Base-by-base conservation (phyloP, 92 coral and sea anemone genomes). In the Paragorgia papillata region DNA sequence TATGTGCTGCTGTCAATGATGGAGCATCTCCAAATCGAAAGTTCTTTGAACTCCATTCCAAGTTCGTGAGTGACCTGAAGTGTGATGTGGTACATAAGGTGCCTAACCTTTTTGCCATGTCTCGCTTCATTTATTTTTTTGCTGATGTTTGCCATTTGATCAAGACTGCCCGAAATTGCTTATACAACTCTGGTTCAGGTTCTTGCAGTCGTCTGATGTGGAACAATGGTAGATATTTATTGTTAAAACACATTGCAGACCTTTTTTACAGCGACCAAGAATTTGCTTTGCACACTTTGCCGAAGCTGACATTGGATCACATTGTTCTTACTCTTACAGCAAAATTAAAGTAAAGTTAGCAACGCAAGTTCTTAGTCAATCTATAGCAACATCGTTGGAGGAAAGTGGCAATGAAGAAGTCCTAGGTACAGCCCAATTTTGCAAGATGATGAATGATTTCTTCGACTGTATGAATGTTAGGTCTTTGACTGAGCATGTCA, bases 31-130 rank as follows among this genome's bases (percentile, higher is more conserved):
- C 43, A 4, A 37, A 37, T 10, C 4, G 43, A 37, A 37, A 37
- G 43, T 37, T 37, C 10, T 37, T 37, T 37, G 6, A 37, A 37
- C 43, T 37, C 10, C 43, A 37, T 37, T 4, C 6, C 10, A 37
- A 55, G 24, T 19, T 1, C 1, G 19, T 22, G n/a, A n/a, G n/a
- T n/a, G n/a, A n/a, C n/a, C n/a, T n/a, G n/a, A n/a, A n/a, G n/a
- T n/a, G n/a, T 28, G 68, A 62, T 13, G 19, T 62, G 19, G 44
- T 62, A 1, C 30, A 62, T 62, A 1, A n/a, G 31, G 82, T 86
- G 28, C 61, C 68, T 46, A 86, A 76, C 55, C 75, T 76, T 35
- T 76, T 21, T 76, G 73, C 73, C 27, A 58, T 57, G 24, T 17
- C 9, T 8, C 73, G 74, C 15, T 60, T 24, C 35, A 59, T 76